Evolutionary conservation across 1,140 invertebrate species (phyloP).

Genomic region (Camponotus pennsylvanicus): DNA sequence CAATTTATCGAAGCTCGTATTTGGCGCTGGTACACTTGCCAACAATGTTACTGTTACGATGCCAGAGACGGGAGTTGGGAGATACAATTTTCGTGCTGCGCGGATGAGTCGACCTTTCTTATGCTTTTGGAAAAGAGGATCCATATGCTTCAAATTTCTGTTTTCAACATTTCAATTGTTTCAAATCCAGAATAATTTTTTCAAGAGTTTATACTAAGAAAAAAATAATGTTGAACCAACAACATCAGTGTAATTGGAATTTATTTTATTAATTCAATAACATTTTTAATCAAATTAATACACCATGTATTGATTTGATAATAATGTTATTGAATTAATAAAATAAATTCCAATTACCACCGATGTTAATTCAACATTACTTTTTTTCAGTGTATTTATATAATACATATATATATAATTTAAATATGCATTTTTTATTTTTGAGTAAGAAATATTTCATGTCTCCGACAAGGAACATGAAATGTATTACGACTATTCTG

Average conservation of each 20-base stretch:
- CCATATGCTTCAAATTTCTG: background rate
- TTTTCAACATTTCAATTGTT: background rate
- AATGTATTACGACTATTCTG: background rate
- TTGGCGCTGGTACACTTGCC: background rate
- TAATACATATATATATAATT: background rate
- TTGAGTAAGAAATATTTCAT: background rate
- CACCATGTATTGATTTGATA: too few relatives aligned
- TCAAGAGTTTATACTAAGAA: too few relatives aligned
- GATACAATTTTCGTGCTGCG: background rate
- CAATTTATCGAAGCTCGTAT: conserved; percentile 39
- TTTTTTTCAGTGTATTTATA: too few relatives aligned
- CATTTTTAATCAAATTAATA: too few relatives aligned
- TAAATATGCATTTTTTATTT: background rate
- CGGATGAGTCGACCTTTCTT: background rate
- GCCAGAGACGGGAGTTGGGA: conserved; percentile 16
- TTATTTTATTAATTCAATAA: too few relatives aligned
- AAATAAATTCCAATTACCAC: too few relatives aligned
- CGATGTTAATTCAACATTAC: too few relatives aligned
- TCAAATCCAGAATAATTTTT: background rate
- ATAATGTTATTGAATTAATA: too few relatives aligned
- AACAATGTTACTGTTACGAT: background rate
- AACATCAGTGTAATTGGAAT: too few relatives aligned
- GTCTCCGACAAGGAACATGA: background rate
- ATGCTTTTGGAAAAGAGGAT: background rate
- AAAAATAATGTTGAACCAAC: too few relatives aligned